Conservation (phyloP, 2,113 vertebrate species). For the Reinhardtius hippoglossoides region DNA sequence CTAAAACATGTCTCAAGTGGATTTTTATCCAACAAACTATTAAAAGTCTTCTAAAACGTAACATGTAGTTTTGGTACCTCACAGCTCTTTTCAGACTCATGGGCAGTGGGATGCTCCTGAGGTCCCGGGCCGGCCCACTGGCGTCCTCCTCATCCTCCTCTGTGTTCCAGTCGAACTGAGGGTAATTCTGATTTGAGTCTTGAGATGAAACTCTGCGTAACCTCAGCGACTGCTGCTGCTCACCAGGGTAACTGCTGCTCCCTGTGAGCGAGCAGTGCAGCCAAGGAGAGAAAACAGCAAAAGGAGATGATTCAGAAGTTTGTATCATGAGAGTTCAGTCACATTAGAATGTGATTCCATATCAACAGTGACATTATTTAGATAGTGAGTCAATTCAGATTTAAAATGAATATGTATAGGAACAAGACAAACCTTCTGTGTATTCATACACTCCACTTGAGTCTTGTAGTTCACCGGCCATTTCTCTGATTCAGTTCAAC, state of each 20-base stretch:
- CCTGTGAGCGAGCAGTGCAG: conserved; percentile 24
- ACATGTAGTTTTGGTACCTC: conserved; percentile 61
- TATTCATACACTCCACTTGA: conserved; percentile 1
- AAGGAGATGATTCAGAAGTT: not conserved
- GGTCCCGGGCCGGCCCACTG: conserved; percentile 28
- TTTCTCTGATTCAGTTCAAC: conserved; percentile 30
- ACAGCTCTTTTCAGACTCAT: conserved; percentile 78
- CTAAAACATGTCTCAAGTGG: too few relatives aligned
- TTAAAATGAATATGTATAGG: not conserved
- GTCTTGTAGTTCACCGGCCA: conserved; percentile 30
- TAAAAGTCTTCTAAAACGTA: not conserved
- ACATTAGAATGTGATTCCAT: not conserved
- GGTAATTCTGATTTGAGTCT: conserved; percentile 43
- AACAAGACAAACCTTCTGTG: conserved; percentile 21
- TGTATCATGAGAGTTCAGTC: not conserved
- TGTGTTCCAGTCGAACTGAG: conserved; percentile 58
- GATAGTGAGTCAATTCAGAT: not conserved
- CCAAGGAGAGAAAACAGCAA: not conserved
- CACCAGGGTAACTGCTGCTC: conserved; percentile 6
- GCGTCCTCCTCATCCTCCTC: conserved; percentile 34
- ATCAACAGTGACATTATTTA: not conserved
- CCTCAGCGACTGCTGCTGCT: conserved; percentile 61
- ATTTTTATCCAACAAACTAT: too few relatives aligned
- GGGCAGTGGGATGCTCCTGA: conserved; percentile 61
- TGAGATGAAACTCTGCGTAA: conserved; percentile 37